A percentile compares a stretch with the other conserved stretches of the same genome.
phyloP scores from a whole-genome alignment of 2,888 invertebrate species.

The Phalangium opilio region DNA sequence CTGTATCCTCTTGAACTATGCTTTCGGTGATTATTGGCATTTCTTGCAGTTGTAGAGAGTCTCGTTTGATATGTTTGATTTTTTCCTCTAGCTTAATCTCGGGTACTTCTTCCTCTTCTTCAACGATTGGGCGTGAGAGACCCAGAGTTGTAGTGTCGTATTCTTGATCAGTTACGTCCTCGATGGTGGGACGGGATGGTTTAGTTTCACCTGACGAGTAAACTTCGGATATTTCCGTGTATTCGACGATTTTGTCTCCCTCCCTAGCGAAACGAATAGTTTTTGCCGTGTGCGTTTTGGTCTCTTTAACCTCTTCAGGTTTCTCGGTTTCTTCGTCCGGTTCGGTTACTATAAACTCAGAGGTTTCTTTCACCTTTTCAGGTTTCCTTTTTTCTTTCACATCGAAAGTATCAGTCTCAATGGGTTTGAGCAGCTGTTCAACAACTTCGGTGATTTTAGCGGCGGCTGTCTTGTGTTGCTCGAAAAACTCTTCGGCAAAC shows the following conservation, averaged over 20 bases:
- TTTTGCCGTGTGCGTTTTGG: constrained; percentile 12
- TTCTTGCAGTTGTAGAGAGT: constrained; percentile 1
- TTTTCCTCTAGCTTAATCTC: neutral
- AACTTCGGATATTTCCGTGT: constrained; percentile 15
- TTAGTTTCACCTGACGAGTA: constrained; percentile 6
- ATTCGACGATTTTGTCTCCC: constrained; percentile 11
- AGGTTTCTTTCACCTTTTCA: constrained; percentile 11
- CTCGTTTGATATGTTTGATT: neutral
- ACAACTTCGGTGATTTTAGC: no score
- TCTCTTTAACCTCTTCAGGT: constrained; percentile 10
- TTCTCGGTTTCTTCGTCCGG: constrained; percentile 12
- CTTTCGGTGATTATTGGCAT: constrained; percentile 26
- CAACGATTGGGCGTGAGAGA: constrained; percentile 13
- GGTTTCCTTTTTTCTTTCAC: constrained; percentile 6
- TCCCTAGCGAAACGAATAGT: constrained; percentile 2
- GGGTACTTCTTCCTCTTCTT: constrained; percentile 7
- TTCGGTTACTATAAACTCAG: constrained; percentile 13
- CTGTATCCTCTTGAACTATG: constrained; percentile 8
- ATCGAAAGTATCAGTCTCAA: constrained; percentile 10
- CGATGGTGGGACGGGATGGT: constrained; percentile 11
- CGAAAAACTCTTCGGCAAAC: no score
- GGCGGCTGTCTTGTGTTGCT: no score
- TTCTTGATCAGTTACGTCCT: constrained; percentile 14
- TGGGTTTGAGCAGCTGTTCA: no score
- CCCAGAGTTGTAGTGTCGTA: constrained; percentile 1